phyloP scores from a whole-genome alignment of 1,140 invertebrate genomes.

The Popillia japonica region DNA sequence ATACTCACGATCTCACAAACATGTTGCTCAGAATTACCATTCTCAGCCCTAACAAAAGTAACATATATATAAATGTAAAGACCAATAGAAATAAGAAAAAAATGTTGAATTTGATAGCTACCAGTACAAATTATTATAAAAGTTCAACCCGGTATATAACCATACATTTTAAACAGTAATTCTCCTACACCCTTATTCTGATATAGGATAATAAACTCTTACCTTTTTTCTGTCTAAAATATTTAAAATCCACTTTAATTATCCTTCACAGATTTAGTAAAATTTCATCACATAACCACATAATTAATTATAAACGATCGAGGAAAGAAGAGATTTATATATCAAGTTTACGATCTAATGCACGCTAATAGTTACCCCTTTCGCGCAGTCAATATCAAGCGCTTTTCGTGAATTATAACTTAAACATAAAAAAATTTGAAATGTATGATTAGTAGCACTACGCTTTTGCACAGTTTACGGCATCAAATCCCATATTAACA shows the following conservation, averaged over 20 bases:
- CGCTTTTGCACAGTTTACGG: neutral
- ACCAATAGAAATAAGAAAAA: neutral
- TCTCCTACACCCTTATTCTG: neutral
- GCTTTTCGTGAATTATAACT: conserved; percentile 11
- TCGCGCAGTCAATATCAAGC: neutral
- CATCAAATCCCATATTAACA: conserved; percentile 12
- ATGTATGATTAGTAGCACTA: neutral
- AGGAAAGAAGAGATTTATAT: conserved; percentile 5
- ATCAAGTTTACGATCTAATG: conserved; percentile 2
- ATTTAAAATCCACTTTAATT: conserved; percentile 5
- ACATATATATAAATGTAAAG: neutral
- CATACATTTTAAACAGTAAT: too few relatives aligned
- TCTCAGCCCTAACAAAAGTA: neutral
- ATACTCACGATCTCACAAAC: neutral
- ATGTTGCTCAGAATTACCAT: neutral
- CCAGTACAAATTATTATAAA: too few relatives aligned
- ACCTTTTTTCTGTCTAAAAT: neutral
- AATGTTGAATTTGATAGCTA: too few relatives aligned
- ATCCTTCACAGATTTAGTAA: conserved; percentile 12
- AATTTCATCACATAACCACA: conserved; percentile 18
- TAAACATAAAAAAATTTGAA: conserved; percentile 1
- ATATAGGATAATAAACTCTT: neutral
- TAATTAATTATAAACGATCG: conserved; percentile 23
- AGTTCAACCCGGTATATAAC: too few relatives aligned
- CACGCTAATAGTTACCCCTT: neutral